Evolutionary conservation across 2,113 vertebrate species (phyloP).

Genomic region (Columba janthina): DNA sequence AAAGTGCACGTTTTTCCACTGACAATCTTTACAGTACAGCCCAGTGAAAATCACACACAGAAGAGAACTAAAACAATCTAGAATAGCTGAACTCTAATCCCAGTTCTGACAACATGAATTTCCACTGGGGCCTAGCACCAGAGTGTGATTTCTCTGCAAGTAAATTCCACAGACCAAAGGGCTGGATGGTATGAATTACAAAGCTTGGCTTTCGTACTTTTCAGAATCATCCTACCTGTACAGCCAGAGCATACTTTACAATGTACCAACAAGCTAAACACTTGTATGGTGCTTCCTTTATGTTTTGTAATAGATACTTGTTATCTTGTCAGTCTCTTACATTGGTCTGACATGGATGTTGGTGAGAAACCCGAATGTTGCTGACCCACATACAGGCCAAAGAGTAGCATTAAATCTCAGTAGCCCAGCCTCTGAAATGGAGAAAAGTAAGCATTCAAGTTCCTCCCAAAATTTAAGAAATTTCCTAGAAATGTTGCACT

Average conservation of each 20-base stretch:
- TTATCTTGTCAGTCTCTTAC: neutral
- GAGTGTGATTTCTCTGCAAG: neutral
- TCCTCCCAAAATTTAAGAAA: neutral
- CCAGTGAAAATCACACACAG: neutral
- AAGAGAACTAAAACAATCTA: neutral
- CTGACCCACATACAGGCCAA: neutral
- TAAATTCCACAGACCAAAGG: neutral
- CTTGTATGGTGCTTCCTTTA: neutral
- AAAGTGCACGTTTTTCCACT: neutral
- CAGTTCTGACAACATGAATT: neutral
- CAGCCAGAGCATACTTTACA: neutral
- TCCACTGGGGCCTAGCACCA: accelerated
- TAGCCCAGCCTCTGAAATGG: neutral
- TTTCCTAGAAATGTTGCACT: neutral
- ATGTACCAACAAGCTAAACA: neutral
- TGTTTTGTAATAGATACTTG: neutral
- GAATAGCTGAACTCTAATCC: neutral
- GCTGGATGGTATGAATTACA: neutral
- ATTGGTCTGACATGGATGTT: neutral
- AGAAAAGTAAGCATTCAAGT: neutral
- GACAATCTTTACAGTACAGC: neutral
- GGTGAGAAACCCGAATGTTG: neutral
- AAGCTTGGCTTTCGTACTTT: neutral
- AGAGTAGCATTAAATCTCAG: neutral
- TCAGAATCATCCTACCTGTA: neutral